Conservation (phyloP, 2,797 vertebrate species). For the Hydrophis major region DNA sequence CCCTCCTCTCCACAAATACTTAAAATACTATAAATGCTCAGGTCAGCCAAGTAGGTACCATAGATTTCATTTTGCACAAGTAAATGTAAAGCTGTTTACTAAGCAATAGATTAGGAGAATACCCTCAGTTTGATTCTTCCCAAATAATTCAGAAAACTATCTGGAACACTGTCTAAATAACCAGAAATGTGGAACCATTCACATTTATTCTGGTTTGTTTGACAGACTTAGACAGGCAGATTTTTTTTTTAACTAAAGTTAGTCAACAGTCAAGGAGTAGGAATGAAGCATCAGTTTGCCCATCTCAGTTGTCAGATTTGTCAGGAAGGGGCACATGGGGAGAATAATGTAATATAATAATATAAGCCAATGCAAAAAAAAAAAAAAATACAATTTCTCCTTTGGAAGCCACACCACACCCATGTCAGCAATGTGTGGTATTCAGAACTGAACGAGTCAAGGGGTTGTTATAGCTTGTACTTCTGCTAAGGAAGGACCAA, state of each 20-base stretch:
- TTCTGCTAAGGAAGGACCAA: slow-evolving; percentile 53
- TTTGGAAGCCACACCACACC: slow-evolving; percentile 68
- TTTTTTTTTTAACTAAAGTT: not conserved
- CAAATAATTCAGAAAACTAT: not conserved
- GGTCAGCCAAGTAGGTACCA: not conserved
- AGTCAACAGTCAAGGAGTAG: slow-evolving; percentile 1
- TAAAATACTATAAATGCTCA: not conserved
- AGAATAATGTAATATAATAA: slow-evolving; percentile 25
- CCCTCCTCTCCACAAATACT: not conserved
- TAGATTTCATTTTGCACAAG: not conserved
- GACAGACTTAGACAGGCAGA: not conserved
- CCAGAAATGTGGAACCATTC: not conserved
- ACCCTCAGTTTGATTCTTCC: not conserved
- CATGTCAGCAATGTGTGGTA: slow-evolving; percentile 72
- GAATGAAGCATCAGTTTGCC: not conserved
- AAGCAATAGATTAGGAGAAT: not conserved
- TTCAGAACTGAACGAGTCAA: slow-evolving; percentile 65
- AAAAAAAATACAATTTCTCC: slow-evolving; percentile 41
- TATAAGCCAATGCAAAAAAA: slow-evolving; percentile 49
- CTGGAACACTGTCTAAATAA: not conserved
- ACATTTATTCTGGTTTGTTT: not conserved
- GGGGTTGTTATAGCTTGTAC: slow-evolving; percentile 68
- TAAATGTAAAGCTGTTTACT: not conserved
- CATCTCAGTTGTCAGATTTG: slow-evolving; percentile 25
- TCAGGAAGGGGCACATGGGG: slow-evolving; percentile 50